Evolutionary conservation across 2,113 vertebrate species (phyloP), one percentile per base, ranked within the genome.

Genomic region (Rhinopomastus cyanomelas): DNA sequence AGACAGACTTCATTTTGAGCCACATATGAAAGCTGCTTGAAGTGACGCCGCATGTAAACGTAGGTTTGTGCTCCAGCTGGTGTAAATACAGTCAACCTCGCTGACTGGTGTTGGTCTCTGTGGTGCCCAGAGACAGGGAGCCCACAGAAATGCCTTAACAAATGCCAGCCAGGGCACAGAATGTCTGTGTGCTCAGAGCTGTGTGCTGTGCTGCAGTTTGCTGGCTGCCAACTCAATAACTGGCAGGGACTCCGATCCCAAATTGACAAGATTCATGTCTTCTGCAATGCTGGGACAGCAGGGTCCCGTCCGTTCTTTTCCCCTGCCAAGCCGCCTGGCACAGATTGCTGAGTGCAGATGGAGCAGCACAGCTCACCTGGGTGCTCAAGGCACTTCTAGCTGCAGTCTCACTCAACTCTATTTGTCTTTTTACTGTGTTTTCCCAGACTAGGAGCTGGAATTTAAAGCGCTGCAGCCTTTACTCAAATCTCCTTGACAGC

Each of bases 241-340:
- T 96, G 95, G 93, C 94, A 92, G 81, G 42, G 67, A 81, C 69
- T 36, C 77, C 86, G 67, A 61, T 44, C 53, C 93, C 48, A 66
- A 95, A 93, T 48, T 96, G 95, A 96, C 93, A 96, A 96, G 94
- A 96, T 95, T 96, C 94, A 95, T 95, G 93, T 94, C 94, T 95
- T 94, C 90, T 96, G 94, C 94, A 96, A 74, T 29, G 86, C 93
- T 60, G 85, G 92, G 93, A 59, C 90, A 95, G 94, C 94, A 90
- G 94, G 93, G 87, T 90, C 94, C 94, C 88, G 90, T 90, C 93
- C 88, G 1, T 85, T 76, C 71, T 67, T 30, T 76, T 85, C 16
- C 66, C 71, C 60, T 95, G 95, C 94, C 95, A 96, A 94, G 67
- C 59, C 81, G 81, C 39, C 88, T 96, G 95, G 95, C 95, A 95